Evolutionary conservation across 92 coral and sea anemone genomes (phyloP).

Genomic region (Metridium senile): DNA sequence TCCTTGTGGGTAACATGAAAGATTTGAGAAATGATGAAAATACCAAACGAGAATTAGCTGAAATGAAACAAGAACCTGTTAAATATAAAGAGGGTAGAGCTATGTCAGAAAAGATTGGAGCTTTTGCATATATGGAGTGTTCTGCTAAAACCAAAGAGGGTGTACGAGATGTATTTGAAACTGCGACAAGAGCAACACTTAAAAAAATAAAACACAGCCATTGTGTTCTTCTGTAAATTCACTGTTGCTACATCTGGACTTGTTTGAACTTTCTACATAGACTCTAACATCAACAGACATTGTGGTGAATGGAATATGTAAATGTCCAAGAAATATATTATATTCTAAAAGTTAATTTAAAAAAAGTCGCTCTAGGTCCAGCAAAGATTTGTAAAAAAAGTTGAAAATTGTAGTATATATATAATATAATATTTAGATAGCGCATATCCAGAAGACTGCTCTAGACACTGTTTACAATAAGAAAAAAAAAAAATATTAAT

Average conservation of each 20-base stretch:
- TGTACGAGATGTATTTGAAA: slow-evolving; percentile 85
- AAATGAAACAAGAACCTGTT: slow-evolving; percentile 98
- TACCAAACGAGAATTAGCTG: slow-evolving; percentile 85
- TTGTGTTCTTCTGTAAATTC: slow-evolving; percentile 80
- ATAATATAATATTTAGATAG: slow-evolving; percentile 48
- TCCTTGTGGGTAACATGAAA: slow-evolving; percentile 95
- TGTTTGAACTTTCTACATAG: slow-evolving; percentile 47
- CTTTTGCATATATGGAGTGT: slow-evolving; percentile 88
- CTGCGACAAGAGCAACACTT: slow-evolving; percentile 90
- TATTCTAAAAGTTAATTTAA: slow-evolving; percentile 51
- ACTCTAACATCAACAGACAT: slow-evolving; percentile 25
- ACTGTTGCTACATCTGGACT: slow-evolving; percentile 21
- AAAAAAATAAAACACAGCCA: slow-evolving; percentile 72
- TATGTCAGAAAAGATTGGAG: slow-evolving; percentile 80
- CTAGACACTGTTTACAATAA: no score
- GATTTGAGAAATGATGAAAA: slow-evolving; percentile 93
- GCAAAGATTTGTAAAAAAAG: no score
- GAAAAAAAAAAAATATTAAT: no score
- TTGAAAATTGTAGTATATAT: no score
- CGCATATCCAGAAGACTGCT: no score
- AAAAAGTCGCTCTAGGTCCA: slow-evolving; percentile 54
- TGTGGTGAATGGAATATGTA: slow-evolving; percentile 16
- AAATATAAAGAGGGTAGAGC: slow-evolving; percentile 77
- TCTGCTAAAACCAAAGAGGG: slow-evolving; percentile 98
- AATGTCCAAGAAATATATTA: slow-evolving; percentile 42